Base-by-base conservation (phyloP, 2,888 invertebrate genomes). In the Aplocera efformata region DNA sequence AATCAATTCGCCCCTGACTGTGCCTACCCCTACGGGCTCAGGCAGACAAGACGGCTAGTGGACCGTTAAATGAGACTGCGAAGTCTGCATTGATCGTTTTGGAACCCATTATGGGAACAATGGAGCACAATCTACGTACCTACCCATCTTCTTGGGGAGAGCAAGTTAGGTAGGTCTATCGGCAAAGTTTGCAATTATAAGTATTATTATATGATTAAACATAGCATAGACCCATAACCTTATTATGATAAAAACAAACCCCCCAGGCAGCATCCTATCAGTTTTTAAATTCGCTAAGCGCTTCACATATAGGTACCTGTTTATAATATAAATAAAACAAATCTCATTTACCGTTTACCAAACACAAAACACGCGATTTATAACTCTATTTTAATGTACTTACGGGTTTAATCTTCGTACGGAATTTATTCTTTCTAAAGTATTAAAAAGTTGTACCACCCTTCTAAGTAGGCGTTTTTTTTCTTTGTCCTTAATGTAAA, bases 371-470 rank as follows among this genome's bases (percentile, higher is more conserved):
- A 29, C 7, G 9, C 41, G 28, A 35, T n/a, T 24, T 9, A 29
- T 10, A 30, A 30, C 40, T 36, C 29, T 33, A 26, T 27, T 7
- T 7, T 8, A 8, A 23, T 32, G 7, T 1, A 9, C 3, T 17
- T 7, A 40, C 6, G 29, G 33, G n/a, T 31, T 17, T 4, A 7
- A 9, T 17, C 7, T 33, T 23, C 6, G 23, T n/a, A 17, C 13
- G 7, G 25, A 7, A 17, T 31, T 25, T 1, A 17, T 10, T 7
- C 13, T 2, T 10, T 13, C 11, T n/a, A 32, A 56, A 59, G 66
- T 79, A 84, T 83, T 82, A 81, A 81, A 52, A 83, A 84, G 79
- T 84, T 81, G 66, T 48, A 72, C 78, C 85, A 83, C 85, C 83
- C 85, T 81, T 84, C 81, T 83, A 79, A 85, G 84, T 82, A 82